A percentile compares a stretch with the other conserved stretches of the same genome.
These are phyloP conservation scores for Ophthalmotilapia sp. DNA, from an alignment of 2,113 vertebrate genomes.

Conservation along the genomic window DNA sequence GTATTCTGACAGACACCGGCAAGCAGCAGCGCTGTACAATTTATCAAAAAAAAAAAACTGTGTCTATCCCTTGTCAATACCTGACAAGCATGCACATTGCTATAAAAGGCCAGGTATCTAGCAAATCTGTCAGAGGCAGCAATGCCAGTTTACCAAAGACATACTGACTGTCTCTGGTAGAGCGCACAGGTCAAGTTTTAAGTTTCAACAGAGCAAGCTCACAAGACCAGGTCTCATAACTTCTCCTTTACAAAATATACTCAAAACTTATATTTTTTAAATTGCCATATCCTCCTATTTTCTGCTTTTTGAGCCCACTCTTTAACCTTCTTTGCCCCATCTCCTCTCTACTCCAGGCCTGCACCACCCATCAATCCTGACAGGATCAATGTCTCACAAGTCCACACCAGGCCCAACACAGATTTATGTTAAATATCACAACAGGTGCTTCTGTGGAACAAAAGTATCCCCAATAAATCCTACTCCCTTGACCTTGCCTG, in stretches of 20 bases:
- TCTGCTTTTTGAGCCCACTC: conserved; percentile 21
- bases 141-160: neutral
- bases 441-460: conserved; percentile 30
- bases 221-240: neutral
- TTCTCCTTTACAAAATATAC: neutral
- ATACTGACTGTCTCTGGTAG: neutral
- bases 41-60: conserved; percentile 55
- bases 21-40: conserved; percentile 51
- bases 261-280: neutral
- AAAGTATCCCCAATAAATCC: conserved; percentile 23
- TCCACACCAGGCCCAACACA: conserved; percentile 29
- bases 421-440: conserved; percentile 54
- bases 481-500: neutral
- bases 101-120: conserved; percentile 30
- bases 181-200: neutral
- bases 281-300: conserved; percentile 16
- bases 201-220: neutral
- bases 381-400: conserved; percentile 58
- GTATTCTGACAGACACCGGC: conserved; percentile 61
- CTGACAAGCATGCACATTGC: conserved; percentile 33
- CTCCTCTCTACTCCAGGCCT: conserved; percentile 25
- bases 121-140: conserved; percentile 1
- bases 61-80: conserved; percentile 57
- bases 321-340: conserved; percentile 25
- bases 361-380: conserved; percentile 54